Evolutionary conservation across 2,888 invertebrate species (phyloP), one percentile per base, ranked within the genome.

Genomic region (Lasioglossum vierecki): DNA sequence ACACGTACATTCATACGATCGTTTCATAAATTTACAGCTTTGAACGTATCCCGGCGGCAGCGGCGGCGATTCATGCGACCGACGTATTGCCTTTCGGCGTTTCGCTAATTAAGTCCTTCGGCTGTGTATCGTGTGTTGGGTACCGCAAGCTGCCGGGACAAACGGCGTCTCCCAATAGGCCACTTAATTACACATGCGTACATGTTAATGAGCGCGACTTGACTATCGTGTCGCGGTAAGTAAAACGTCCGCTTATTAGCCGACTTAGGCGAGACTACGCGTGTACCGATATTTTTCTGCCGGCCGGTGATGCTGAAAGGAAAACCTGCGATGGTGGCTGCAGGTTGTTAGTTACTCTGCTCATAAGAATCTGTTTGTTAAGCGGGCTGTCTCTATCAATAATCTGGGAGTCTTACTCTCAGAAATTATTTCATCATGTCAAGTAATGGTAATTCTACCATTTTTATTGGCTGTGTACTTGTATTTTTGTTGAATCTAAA

Each of bases 71-170:
- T 53, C 46, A 74, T 60, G 41, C 44, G 46, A 76, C 53, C 44
- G 66, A 76, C 53, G 73, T 22, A 73, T 49, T 53, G 77, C 60
- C 79, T 76, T 57, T 76, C 68, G 76, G 79, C 60, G 49, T 80
- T 84, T 46, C 39, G 80, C 77, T 85, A 85, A 85, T 85, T 85
- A 84, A 85, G 70, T 75, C 46, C 44, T 78, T 84, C 53, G 74
- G 30, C 30, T 44, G 73, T 68, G 72, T 26, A 78, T 63, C 84
- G 83, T 78, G 73, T 78, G 57, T n/a, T 11, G 49, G 30, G 30
- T 63, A 30, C 78, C 68, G 68, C 83, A 78, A 68, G 83, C 68
- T 74, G 73, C 60, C 11, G 63, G 70, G 80, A 76, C 46, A 74
- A 74, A 72, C 68, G 53, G 22, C 80, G 53, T 71, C 71, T 70